Percentiles rank a stretch among this genome's conserved stretches.
These are phyloP conservation scores for Nothobranchius kuhntae DNA, from an alignment of 2,113 vertebrate species.

Conservation along the genomic window DNA sequence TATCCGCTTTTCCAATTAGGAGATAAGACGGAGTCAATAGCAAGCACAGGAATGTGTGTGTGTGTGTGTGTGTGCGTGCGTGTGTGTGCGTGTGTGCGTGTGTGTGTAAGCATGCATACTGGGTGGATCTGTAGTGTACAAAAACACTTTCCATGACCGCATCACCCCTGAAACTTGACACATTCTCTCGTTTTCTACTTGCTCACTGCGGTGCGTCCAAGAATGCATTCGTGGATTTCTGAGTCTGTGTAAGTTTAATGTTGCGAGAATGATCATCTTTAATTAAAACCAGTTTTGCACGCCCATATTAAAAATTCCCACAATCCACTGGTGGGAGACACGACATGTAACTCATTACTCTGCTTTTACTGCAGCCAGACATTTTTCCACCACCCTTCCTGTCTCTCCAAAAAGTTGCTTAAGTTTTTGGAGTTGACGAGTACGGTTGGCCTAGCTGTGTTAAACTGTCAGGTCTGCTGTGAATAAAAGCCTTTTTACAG, in stretches of 20 bases:
- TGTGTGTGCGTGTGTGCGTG: not conserved
- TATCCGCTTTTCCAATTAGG: slow-evolving; percentile 81
- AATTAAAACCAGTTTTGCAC: slow-evolving; percentile 42
- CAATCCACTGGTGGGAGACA: slow-evolving; percentile 36
- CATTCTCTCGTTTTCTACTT: slow-evolving; percentile 17
- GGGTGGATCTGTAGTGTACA: slow-evolving; percentile 37
- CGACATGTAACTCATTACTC: slow-evolving; percentile 55
- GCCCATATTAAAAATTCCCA: slow-evolving; percentile 41
- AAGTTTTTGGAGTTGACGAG: too few species aligned
- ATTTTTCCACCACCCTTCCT: slow-evolving; percentile 20
- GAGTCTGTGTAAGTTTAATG: slow-evolving; percentile 10
- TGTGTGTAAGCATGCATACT: slow-evolving; percentile 18
- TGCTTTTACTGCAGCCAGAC: slow-evolving; percentile 41
- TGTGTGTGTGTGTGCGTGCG: slow-evolving; percentile 27
- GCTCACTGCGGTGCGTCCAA: slow-evolving; percentile 22
- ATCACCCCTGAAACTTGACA: slow-evolving; percentile 47
- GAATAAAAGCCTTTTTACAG: slow-evolving; percentile 31
- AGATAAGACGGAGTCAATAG: slow-evolving; percentile 81
- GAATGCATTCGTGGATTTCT: slow-evolving; percentile 2
- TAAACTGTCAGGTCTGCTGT: slow-evolving; percentile 17
- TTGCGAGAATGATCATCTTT: slow-evolving; percentile 22
- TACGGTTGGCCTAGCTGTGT: slow-evolving; percentile 8
- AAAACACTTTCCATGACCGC: slow-evolving; percentile 60
- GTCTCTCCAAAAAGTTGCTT: not conserved
- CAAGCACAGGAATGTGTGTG: slow-evolving; percentile 32